Conservation (phyloP, 2,113 vertebrate genomes). For the Sphyrna mokarran region DNA sequence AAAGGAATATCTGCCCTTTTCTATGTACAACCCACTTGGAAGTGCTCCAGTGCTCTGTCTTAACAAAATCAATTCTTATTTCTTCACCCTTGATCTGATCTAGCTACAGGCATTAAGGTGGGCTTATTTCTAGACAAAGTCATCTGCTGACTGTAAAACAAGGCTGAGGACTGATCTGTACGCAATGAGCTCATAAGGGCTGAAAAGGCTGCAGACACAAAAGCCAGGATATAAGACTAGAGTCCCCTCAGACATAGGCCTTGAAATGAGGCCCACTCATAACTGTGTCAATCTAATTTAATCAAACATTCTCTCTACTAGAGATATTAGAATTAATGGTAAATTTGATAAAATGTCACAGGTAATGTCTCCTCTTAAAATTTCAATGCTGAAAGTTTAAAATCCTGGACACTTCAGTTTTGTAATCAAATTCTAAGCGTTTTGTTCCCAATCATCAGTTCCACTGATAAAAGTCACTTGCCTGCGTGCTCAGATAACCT, state of each 20-base stretch:
- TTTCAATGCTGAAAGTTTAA: neutral
- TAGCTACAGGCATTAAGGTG: slow-evolving; percentile 65
- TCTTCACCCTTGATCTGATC: slow-evolving; percentile 80
- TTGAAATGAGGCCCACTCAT: neutral
- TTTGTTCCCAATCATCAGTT: neutral
- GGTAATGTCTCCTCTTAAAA: neutral
- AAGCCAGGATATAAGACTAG: neutral
- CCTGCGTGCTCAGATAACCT: neutral
- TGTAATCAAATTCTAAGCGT: neutral
- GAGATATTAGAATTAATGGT: neutral
- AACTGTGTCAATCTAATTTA: neutral
- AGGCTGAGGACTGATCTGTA: slow-evolving; percentile 39
- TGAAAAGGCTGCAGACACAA: slow-evolving; percentile 20
- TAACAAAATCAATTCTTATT: slow-evolving; percentile 76
- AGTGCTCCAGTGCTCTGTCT: slow-evolving; percentile 71
- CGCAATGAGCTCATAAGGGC: slow-evolving; percentile 30
- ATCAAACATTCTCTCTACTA: neutral
- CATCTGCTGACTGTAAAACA: slow-evolving; percentile 59
- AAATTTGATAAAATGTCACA: neutral
- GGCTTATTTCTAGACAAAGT: slow-evolving; percentile 58
- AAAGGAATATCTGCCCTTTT: slow-evolving; percentile 62
- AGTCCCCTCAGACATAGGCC: neutral
- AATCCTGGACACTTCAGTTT: neutral
- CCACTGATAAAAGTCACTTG: neutral
- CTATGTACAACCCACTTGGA: slow-evolving; percentile 52